Evolutionary conservation across 2,113 vertebrate genomes (phyloP), one percentile per base, ranked within the genome.

Genomic region (Oncorhynchus masou): DNA sequence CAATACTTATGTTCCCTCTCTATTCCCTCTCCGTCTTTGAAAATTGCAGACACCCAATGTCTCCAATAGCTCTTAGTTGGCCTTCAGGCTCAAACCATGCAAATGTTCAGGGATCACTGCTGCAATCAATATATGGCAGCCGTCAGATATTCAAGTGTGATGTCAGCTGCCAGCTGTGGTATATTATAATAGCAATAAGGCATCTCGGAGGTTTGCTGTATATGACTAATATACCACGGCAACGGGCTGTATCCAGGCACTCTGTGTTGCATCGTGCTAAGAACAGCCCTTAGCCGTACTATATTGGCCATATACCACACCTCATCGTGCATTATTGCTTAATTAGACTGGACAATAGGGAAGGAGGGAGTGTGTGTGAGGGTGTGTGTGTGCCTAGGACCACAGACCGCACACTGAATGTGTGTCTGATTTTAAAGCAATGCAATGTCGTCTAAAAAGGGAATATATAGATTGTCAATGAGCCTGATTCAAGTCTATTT

Each of bases 1-100:
- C 85, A 60, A 89, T 91, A 80, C 73, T 27, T 49, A 77, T 71
- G 86, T 84, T 22, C 59, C n/a, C 70, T 64, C 79, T 79, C 49
- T 22, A 51, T 78, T 39, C 39, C 39, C 45, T 22, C 54, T 77
- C 84, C 72, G 76, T 73, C 76, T 86, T 89, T 77, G 81, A 88
- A 88, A 87, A 79, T 73, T 0, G 39, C 54, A 77, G 78, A 75
- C 80, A 49, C 72, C 57, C 60, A 45, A 77, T 68, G 69, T 78
- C 77, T 84, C 64, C 69, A 64, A 68, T 66, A 74, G 75, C 73
- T 80, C 65, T 19, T 70, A 39, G 70, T 72, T 54, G 59, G 66
- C 76, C 31, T 1, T 5, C 29, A 67, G 71, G 57, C 76, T 60
- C 69, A 59, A 65, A 76, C 59, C 34, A 85, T 76, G 74, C 62